Conservation (phyloP, 2,797 vertebrate species). For the Acanthornis magna region DNA sequence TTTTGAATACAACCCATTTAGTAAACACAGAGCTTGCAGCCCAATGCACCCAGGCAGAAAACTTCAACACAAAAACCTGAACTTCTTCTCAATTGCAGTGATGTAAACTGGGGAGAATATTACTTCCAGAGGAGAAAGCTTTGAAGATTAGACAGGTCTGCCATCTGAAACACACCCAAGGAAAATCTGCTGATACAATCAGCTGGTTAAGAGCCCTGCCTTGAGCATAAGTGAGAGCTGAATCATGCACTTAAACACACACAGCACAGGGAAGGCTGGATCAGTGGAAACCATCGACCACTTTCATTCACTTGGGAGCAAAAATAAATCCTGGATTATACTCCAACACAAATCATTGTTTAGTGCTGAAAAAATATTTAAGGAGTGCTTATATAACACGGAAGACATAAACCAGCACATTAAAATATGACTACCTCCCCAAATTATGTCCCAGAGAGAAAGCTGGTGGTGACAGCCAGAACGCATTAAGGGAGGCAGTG, state of each 20-base stretch:
- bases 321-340: background rate
- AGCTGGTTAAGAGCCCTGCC: background rate
- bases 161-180: background rate
- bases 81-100: background rate
- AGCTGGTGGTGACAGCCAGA: background rate
- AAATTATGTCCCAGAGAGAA: background rate
- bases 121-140: background rate
- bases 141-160: background rate
- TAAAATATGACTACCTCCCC: background rate
- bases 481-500: background rate
- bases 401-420: background rate
- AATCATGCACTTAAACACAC: background rate
- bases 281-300: background rate
- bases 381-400: background rate
- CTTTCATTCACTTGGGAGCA: background rate
- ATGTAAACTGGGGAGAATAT: background rate
- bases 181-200: constrained; percentile 32
- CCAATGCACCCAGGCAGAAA: background rate
- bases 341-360: background rate
- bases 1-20: background rate
- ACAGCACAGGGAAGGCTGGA: background rate
- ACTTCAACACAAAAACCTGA: background rate
- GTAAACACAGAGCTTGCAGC: constrained; percentile 8
- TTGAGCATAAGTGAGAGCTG: constrained; percentile 13
- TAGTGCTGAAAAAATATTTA: background rate